Evolutionary conservation across 2,888 invertebrate genomes (phyloP).

Genomic region (Steinernema scapterisci): DNA sequence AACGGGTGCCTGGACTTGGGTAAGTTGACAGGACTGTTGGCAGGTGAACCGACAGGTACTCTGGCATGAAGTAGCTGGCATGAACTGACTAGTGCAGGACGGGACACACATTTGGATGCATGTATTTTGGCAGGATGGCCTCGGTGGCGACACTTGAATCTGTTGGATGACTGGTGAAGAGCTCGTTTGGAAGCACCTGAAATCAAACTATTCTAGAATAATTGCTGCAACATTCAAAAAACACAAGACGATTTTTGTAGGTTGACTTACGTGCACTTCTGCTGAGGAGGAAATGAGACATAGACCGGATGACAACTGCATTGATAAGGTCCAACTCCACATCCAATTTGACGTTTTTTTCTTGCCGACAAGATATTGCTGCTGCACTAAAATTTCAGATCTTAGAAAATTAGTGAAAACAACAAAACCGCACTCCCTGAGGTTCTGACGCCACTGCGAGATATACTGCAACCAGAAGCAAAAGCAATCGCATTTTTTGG

Average conservation of each 20-base stretch:
- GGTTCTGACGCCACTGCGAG: not conserved
- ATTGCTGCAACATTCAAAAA: too few species aligned
- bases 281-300: not conserved
- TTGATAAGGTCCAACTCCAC: not conserved
- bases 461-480: not conserved
- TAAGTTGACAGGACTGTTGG: slow-evolving; percentile 16
- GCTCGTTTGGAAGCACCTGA: not conserved
- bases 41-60: slow-evolving; percentile 27
- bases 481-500: not conserved
- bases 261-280: not conserved
- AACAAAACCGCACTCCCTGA: not conserved
- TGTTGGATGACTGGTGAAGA: not conserved
- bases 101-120: slow-evolving; percentile 21
- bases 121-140: not conserved
- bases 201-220: too few species aligned
- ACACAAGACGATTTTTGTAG: too few species aligned
- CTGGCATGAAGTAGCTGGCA: slow-evolving; percentile 2
- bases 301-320: not conserved
- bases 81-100: not conserved
- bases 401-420: not conserved
- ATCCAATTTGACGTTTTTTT: slow-evolving; percentile 14
- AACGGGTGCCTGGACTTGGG: not conserved
- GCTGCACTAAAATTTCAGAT: not conserved
- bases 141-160: not conserved
- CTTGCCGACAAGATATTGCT: not conserved